These are phyloP conservation scores for Heterocephalus glaber DNA, from an alignment of 2,113 vertebrate genomes.

Conservation along the genomic window DNA sequence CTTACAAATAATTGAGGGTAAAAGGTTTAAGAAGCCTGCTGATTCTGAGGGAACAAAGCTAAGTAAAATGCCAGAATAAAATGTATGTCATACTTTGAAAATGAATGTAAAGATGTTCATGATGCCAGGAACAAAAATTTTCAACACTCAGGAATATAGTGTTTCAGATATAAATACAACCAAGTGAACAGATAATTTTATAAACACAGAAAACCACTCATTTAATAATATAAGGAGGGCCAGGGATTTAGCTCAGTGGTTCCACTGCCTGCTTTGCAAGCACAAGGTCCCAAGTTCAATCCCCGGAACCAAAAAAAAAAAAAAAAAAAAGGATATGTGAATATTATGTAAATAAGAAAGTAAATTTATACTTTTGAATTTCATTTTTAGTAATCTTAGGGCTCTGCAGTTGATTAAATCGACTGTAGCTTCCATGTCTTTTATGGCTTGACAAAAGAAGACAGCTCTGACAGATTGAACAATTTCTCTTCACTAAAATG, in stretches of 20 bases:
- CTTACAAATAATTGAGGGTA: constrained; percentile 51
- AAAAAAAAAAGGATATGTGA: too few species aligned
- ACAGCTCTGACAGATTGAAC: neutral
- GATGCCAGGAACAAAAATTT: neutral
- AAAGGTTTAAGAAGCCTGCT: constrained; percentile 46
- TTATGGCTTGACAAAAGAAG: neutral
- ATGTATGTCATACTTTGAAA: neutral
- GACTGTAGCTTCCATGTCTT: neutral
- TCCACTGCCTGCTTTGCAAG: too few species aligned
- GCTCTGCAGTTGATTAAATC: neutral
- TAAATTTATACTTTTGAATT: constrained; percentile 25
- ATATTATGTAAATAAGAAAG: neutral
- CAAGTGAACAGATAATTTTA: constrained; percentile 31
- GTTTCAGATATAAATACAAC: neutral
- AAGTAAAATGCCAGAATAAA: constrained; percentile 57
- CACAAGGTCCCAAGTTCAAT: too few species aligned
- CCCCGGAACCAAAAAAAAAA: too few species aligned
- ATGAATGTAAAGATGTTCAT: constrained; percentile 1
- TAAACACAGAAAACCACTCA: neutral
- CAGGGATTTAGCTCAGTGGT: too few species aligned
- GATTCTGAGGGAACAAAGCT: constrained; percentile 12
- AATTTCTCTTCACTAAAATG: neutral
- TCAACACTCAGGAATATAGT: neutral
- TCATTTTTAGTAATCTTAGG: neutral
- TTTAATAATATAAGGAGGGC: constrained; percentile 23